Evolutionary conservation across 1,140 invertebrate species (phyloP).

Genomic region (Colletes latitarsis): DNA sequence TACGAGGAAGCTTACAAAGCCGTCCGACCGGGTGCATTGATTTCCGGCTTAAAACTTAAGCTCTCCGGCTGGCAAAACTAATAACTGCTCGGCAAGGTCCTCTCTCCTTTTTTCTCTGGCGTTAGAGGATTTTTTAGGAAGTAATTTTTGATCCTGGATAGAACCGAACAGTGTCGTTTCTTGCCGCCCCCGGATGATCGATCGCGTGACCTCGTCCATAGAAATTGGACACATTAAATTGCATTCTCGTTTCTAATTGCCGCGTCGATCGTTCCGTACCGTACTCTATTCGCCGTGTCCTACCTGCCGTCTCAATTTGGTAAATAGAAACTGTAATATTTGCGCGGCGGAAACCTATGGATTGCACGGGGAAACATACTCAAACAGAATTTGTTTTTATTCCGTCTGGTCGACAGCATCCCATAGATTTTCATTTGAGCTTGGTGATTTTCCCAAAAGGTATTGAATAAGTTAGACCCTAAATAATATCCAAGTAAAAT

Average conservation of each 20-base stretch:
- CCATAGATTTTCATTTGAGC: too few species aligned
- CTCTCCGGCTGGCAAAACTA: slow-evolving; percentile 66
- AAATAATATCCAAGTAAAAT: too few species aligned
- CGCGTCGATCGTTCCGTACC: not conserved
- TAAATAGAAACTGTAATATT: too few species aligned
- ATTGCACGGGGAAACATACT: too few species aligned
- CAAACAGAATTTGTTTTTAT: too few species aligned
- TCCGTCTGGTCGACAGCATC: too few species aligned
- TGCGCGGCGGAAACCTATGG: too few species aligned
- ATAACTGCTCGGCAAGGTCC: slow-evolving; percentile 65
- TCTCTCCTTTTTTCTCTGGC: slow-evolving; percentile 47
- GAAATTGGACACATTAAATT: slow-evolving; percentile 9
- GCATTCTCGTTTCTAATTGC: not conserved
- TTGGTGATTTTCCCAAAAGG: too few species aligned
- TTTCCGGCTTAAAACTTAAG: slow-evolving; percentile 69
- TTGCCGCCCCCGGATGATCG: not conserved
- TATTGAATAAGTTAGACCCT: too few species aligned
- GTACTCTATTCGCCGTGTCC: too few species aligned
- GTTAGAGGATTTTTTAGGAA: slow-evolving; percentile 64
- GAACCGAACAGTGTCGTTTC: slow-evolving; percentile 28
- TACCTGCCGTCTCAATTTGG: too few species aligned
- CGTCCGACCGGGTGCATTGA: slow-evolving; percentile 65
- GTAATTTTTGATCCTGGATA: slow-evolving; percentile 61
- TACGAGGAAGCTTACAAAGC: slow-evolving; percentile 66
- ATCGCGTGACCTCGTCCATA: slow-evolving; percentile 1